Base-by-base conservation (phyloP, 1,140 invertebrate genomes). In the Drosophila suzukii region DNA sequence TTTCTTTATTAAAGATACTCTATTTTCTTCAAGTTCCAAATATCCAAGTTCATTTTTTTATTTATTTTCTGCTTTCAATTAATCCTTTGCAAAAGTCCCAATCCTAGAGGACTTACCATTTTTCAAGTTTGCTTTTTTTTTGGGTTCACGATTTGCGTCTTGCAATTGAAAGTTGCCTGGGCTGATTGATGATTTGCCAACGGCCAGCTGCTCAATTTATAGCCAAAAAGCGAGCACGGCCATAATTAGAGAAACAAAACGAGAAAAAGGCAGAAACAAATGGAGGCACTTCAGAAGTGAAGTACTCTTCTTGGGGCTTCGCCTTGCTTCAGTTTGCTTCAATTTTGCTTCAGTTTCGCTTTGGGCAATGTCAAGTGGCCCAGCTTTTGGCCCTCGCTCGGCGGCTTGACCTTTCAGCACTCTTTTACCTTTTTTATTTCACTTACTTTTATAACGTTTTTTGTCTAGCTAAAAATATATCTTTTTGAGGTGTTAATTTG, bases 401-500 rank as follows among this genome's bases (percentile, higher is more conserved):
- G 3, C 68, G 27, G 41, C 65, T 86, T 86, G 84, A 88, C 84
- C 84, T 88, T 83, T 89, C 62, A 24, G 20, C 43, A 30, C 6
- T 34, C 5, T 27, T 27, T 27, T 27, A 30, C 17, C 17, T 60
- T 41, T 77, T 43, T 44, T 47, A 61, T 62, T 55, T 61, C 36
- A 41, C 41, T 62, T 58, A 34, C 34, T 47, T 60, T 39, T 44
- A 53, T 50, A 34, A 43, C 4, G 20, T 43, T 13, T 51, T 30
- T 51, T 47, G 8, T 20, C 12, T 58, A 46, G 13, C 24, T 56
- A 63, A 60, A 67, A 63, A 59, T 74, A 56, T 76, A 65, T 49
- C 2, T 20, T 68, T 66, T 78, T 76, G 75, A 88, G 84, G 84
- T 89, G 84, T 89, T 83, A 89, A 84, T 88, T 83, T 80, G 51